A percentile compares a stretch with the other conserved stretches of the same genome.
phyloP scores from a whole-genome alignment of 2,888 invertebrate species.

The Sipha maydis region DNA sequence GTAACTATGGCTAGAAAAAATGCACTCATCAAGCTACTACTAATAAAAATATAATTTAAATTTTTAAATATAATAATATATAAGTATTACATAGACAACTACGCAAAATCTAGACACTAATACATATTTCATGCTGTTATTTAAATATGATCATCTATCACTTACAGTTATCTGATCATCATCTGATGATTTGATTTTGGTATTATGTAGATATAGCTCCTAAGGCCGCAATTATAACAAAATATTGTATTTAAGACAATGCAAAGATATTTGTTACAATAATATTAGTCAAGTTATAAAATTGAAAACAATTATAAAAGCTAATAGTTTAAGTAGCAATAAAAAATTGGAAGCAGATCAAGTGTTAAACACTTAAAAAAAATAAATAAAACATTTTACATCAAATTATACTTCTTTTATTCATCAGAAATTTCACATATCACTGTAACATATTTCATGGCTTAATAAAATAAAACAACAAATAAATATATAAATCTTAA shows the following conservation, averaged over 20 bases:
- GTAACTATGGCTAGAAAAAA: slow-evolving; percentile 8
- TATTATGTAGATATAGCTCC: slow-evolving; percentile 50
- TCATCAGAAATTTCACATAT: slow-evolving; percentile 50
- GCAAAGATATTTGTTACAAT: slow-evolving; percentile 26
- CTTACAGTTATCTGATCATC: slow-evolving; percentile 45
- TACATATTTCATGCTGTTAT: slow-evolving; percentile 49
- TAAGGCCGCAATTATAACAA: slow-evolving; percentile 57
- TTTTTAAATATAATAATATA: background rate
- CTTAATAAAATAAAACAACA: slow-evolving; percentile 30
- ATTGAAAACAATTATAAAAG: slow-evolving; percentile 25
- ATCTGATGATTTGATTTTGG: slow-evolving; percentile 50
- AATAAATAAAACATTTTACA: slow-evolving; percentile 11
- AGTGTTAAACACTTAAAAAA: background rate
- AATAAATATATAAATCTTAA: slow-evolving; percentile 35
- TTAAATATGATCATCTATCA: slow-evolving; percentile 52
- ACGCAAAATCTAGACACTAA: slow-evolving; percentile 34
- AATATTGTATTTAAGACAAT: slow-evolving; percentile 16
- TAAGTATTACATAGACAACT: slow-evolving; percentile 8
- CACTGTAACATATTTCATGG: slow-evolving; percentile 30
- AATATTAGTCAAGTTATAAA: slow-evolving; percentile 1
- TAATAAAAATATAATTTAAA: background rate
- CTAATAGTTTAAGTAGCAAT: slow-evolving; percentile 4
- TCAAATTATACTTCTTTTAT: slow-evolving; percentile 18
- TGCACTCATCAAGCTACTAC: slow-evolving; percentile 38
- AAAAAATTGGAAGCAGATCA: too few species aligned